These are phyloP conservation scores for Emydoidea blandingii DNA, from an alignment of 2,797 vertebrate species.

Conservation along the genomic window DNA sequence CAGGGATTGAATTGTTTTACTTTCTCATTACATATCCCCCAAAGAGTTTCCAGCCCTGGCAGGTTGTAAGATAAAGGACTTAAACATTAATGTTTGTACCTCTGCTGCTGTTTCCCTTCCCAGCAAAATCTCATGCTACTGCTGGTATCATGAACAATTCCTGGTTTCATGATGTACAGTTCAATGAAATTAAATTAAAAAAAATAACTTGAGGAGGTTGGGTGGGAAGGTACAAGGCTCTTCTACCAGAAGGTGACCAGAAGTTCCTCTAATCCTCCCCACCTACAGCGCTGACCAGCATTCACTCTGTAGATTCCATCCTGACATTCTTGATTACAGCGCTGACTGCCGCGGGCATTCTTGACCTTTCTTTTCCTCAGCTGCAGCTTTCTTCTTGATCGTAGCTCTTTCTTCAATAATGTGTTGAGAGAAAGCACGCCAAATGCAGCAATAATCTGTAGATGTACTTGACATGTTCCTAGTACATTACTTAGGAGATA, in stretches of 20 bases:
- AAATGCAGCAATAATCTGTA: not conserved
- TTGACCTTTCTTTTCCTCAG: not conserved
- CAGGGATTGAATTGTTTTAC: not conserved
- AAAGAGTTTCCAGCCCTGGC: not conserved
- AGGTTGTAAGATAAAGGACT: not conserved
- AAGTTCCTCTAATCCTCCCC: not conserved
- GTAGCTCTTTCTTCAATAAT: not conserved
- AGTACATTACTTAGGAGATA: not conserved
- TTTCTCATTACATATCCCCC: not conserved
- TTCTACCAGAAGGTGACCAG: not conserved
- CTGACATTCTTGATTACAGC: not conserved
- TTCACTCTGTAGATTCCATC: not conserved
- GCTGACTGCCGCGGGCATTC: not conserved
- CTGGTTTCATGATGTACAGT: not conserved
- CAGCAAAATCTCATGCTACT: not conserved
- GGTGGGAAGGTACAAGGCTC: not conserved
- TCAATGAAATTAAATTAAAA: not conserved
- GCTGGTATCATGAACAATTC: not conserved
- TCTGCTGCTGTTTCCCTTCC: not conserved
- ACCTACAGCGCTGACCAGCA: not conserved
- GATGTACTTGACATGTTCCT: accelerated
- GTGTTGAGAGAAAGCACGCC: not conserved
- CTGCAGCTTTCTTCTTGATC: not conserved
- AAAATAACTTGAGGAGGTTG: not conserved
- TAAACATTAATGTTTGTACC: not conserved